phyloP scores from a whole-genome alignment of 1,140 invertebrate species.

The Drosophila kurseongensis region DNA sequence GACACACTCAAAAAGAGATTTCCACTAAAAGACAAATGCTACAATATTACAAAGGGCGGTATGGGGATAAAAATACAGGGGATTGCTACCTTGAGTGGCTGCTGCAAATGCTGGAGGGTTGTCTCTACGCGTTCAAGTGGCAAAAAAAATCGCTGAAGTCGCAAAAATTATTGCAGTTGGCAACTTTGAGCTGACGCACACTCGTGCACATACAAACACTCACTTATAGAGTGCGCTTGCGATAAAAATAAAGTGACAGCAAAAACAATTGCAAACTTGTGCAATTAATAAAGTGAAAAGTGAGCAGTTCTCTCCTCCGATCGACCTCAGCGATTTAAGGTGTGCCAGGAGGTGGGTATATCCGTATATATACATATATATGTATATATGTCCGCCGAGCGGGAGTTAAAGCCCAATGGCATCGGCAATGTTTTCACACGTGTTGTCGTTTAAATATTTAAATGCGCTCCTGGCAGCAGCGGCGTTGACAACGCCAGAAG shows the following conservation, averaged over 20 bases:
- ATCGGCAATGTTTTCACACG: constrained; percentile 76
- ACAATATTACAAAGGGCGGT: constrained; percentile 68
- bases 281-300: constrained; percentile 82
- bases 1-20: constrained; percentile 81
- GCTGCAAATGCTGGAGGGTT: constrained; percentile 60
- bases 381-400: background rate
- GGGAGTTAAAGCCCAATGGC: constrained; percentile 55
- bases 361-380: background rate
- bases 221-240: constrained; percentile 64
- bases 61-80: constrained; percentile 37
- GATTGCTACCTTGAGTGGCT: constrained; percentile 72
- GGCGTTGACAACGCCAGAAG: constrained; percentile 62
- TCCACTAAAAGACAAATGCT: constrained; percentile 82
- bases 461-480: constrained; percentile 73
- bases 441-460: constrained; percentile 81
- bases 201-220: constrained; percentile 24
- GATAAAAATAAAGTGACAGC: constrained; percentile 82
- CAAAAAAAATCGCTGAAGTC: constrained; percentile 80
- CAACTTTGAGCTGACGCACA: constrained; percentile 77
- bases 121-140: constrained; percentile 76
- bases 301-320: constrained; percentile 51
- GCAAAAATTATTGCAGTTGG: constrained; percentile 82
- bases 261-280: constrained; percentile 81
- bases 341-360: constrained; percentile 3
- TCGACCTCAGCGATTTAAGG: constrained; percentile 43